Conservation (phyloP, 2,797 vertebrate genomes). For the Pipistrellus pipistrellus region DNA sequence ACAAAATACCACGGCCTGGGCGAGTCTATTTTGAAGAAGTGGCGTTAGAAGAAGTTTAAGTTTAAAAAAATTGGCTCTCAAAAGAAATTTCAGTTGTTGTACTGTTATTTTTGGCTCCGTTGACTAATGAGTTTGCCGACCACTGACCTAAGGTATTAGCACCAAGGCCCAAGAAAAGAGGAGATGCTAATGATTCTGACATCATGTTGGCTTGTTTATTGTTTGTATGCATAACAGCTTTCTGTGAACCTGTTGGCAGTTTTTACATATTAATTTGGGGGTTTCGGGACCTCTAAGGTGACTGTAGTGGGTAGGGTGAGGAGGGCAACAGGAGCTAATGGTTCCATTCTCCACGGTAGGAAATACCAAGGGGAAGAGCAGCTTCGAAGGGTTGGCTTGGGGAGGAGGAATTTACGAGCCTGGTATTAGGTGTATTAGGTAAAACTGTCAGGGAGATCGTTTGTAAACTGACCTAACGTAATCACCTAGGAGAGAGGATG, state of each 20-base stretch:
- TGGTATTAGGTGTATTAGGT: not conserved
- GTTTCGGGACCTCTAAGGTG: not conserved
- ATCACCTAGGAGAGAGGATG: not conserved
- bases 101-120: too few relatives aligned
- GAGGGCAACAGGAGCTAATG: not conserved
- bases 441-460: not conserved
- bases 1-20: too few relatives aligned
- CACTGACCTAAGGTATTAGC: not conserved
- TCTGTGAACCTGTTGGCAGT: not conserved
- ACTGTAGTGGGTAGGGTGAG: not conserved
- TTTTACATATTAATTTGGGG: slow-evolving; percentile 9
- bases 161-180: not conserved
- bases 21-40: too few relatives aligned
- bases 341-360: not conserved
- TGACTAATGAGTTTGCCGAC: too few relatives aligned
- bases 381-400: not conserved
- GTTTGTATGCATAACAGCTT: not conserved
- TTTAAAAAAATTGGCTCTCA: too few relatives aligned
- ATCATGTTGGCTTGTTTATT: not conserved
- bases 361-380: not conserved
- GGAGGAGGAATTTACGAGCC: not conserved
- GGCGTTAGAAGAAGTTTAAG: too few relatives aligned
- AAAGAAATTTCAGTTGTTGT: too few relatives aligned
- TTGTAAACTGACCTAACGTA: not conserved
- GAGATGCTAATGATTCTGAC: not conserved